Percentiles rank a stretch among this genome's conserved stretches.
phyloP scores from a whole-genome alignment of 2,113 vertebrate genomes.

The Tamias sibiricus region DNA sequence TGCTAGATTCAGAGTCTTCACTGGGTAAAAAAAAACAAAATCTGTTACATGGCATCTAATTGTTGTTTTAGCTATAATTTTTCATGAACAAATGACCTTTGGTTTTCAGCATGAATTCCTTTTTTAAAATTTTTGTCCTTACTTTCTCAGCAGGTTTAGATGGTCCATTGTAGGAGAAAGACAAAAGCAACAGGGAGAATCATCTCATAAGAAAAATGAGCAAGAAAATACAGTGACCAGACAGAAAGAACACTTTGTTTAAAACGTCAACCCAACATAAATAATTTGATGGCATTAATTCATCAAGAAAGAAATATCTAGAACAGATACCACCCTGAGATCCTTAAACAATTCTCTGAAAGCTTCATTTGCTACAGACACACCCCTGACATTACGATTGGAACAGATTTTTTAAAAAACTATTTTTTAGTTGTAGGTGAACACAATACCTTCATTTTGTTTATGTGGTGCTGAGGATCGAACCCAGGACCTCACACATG shows the following conservation, averaged over 20 bases:
- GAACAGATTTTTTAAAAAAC: conserved; percentile 4
- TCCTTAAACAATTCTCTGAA: neutral
- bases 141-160: neutral
- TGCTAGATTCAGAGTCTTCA: conserved; percentile 57
- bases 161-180: neutral
- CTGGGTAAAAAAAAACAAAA: conserved; percentile 52
- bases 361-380: neutral
- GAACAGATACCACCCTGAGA: neutral
- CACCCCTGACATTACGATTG: neutral
- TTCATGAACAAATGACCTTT: neutral
- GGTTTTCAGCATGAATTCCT: neutral
- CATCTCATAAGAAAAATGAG: neutral
- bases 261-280: neutral
- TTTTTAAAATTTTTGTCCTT: neutral
- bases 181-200: conserved; percentile 6
- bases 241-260: neutral
- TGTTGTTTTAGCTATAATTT: neutral
- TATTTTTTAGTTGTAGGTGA: too few relatives aligned
- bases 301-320: conserved; percentile 18
- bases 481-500: too few relatives aligned
- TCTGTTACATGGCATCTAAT: conserved; percentile 1
- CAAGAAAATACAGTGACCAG: neutral
- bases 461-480: too few relatives aligned
- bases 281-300: neutral
- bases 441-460: too few relatives aligned